These are phyloP conservation scores for Drosophila cracens DNA, from an alignment of 2,888 invertebrate genomes.

Conservation along the genomic window DNA sequence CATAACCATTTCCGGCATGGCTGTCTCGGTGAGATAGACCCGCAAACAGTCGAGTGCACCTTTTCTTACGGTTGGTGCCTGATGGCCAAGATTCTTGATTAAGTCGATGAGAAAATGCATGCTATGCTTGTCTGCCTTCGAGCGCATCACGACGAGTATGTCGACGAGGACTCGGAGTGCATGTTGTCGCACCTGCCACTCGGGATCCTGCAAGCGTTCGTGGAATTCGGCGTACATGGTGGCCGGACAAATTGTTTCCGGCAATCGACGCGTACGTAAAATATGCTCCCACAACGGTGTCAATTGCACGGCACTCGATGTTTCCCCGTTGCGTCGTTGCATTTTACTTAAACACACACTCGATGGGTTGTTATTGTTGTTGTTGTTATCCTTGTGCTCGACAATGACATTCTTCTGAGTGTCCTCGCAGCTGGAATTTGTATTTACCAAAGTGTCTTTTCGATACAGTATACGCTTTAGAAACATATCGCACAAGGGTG, in stretches of 20 bases:
- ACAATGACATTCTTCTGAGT: constrained; percentile 35
- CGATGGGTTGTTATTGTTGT: constrained; percentile 41
- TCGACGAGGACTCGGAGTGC: constrained; percentile 92
- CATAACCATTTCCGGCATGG: constrained; percentile 89
- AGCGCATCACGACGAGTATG: constrained; percentile 90
- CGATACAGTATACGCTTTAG: constrained; percentile 83
- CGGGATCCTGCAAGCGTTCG: constrained; percentile 90
- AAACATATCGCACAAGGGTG: constrained; percentile 70
- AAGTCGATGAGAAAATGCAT: constrained; percentile 39
- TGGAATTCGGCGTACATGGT: constrained; percentile 90
- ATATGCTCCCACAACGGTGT: constrained; percentile 94
- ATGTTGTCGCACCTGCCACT: constrained; percentile 94
- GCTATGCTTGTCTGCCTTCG: constrained; percentile 88
- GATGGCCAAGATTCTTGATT: constrained; percentile 91
- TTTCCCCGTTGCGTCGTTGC: constrained; percentile 59
- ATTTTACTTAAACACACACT: constrained; percentile 49
- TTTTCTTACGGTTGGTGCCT: constrained; percentile 92
- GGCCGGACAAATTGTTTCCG: constrained; percentile 88
- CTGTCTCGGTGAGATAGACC: constrained; percentile 89
- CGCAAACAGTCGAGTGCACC: constrained; percentile 91
- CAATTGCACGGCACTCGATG: constrained; percentile 85
- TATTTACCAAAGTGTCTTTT: constrained; percentile 61
- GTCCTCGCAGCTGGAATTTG: constrained; percentile 27
- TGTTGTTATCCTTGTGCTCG: constrained; percentile 57
- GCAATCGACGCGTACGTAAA: constrained; percentile 90